Evolutionary conservation across 2,113 vertebrate genomes (phyloP), one percentile per base, ranked within the genome.

Genomic region (Melanerpes aurifrons): DNA sequence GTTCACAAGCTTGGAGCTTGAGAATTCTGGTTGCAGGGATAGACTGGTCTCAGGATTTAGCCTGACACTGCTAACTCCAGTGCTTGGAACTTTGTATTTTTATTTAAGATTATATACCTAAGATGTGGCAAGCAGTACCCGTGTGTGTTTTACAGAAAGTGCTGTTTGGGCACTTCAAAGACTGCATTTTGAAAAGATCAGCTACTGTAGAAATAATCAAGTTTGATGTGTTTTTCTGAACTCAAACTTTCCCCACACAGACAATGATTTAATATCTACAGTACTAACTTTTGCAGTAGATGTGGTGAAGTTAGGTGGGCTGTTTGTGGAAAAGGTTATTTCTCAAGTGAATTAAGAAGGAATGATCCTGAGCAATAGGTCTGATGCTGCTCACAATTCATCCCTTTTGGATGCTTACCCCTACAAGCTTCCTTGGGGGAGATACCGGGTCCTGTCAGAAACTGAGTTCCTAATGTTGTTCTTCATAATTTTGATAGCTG

Each of bases 21-120:
- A 59, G 12, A 62, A 71, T 83, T 59, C 35, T 83, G 32, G 3
- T 67, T 78, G 43, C 16, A 81, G 54, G 25, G 14, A 24, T 25
- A 70, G 40, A 35, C 19, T 61, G 12, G 15, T 57, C 5, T 67
- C 35, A 70, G 66, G 75, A 64, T 82, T 73, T 45, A 82, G 26
- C 68, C 85, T 95, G 54, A 29, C 59, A 12, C n/a, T 70, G 68
- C 53, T 47, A 47, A 47, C 16, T 19, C 47, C 47, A 50, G 54
- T 89, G 72, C 19, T 86, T 74, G 59, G 15, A 69, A 15, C 58
- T 93, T 85, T 86, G 26, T 62, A 19, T 85, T 93, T 94, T 94
- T 6, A 57, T 79, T 94, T 84, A 90, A 73, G 53, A 9, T 31
- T 47, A n/a, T 17, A 22, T 5, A 32, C 78, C n/a, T 61, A 35